These are phyloP conservation scores for Folsomia manolachei DNA, from an alignment of 2,888 invertebrate genomes.

Conservation along the genomic window DNA sequence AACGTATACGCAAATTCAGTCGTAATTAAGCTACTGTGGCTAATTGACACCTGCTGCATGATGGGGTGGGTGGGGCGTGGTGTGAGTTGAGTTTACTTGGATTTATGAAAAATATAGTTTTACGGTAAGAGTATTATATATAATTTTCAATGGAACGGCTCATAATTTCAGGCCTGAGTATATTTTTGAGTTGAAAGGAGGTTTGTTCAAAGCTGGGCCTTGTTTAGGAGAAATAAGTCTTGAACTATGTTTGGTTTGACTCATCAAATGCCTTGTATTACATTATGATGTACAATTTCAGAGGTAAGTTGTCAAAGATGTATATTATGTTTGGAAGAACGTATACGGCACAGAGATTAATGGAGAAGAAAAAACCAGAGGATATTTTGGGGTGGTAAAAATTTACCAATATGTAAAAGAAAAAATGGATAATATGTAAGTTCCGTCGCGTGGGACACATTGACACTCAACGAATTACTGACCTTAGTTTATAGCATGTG, in stretches of 20 bases:
- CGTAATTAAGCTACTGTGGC: not conserved
- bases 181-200: not conserved
- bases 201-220: not conserved
- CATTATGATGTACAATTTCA: no score
- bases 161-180: not conserved
- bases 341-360: no score
- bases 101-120: not conserved
- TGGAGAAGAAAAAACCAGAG: not conserved
- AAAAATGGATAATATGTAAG: not conserved
- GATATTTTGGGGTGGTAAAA: not conserved
- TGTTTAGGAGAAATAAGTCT: not conserved
- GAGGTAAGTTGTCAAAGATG: no score
- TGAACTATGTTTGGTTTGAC: no score
- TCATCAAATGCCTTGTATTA: no score
- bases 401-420: not conserved
- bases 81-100: not conserved
- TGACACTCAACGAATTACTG: conserved; percentile 22
- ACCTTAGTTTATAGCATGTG: conserved; percentile 21
- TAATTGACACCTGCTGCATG: not conserved
- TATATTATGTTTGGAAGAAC: no score
- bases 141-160: conserved; percentile 7
- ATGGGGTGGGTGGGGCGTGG: not conserved
- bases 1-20: not conserved
- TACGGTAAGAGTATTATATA: not conserved
- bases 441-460: not conserved